phyloP scores from a whole-genome alignment of 64 coral and sea anemone genomes.

The Acropora yongei region DNA sequence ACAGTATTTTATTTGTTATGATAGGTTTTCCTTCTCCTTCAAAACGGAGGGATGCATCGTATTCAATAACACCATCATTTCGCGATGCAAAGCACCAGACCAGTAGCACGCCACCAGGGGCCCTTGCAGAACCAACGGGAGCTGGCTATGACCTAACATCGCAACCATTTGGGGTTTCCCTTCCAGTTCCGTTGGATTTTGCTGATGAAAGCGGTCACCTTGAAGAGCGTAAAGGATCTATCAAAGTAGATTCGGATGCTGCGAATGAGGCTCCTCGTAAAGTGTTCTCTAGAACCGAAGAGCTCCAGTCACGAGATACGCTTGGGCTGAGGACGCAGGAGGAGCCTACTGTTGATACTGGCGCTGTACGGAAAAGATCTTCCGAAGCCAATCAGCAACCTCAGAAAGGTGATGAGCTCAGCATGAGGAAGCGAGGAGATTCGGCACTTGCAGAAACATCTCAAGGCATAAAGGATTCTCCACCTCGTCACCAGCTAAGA shows the following conservation, averaged over 20 bases:
- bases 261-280: neutral
- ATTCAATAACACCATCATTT: neutral
- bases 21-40: neutral
- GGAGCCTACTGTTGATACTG: neutral
- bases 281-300: neutral
- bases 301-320: neutral
- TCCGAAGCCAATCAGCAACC: neutral
- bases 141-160: neutral
- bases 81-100: neutral
- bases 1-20: neutral
- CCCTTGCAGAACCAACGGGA: neutral
- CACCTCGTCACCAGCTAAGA: neutral
- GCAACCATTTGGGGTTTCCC: neutral
- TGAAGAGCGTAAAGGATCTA: neutral
- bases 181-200: neutral
- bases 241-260: neutral
- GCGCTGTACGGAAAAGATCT: neutral
- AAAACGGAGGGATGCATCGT: neutral
- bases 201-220: neutral
- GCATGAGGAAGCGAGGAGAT: neutral
- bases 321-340: neutral
- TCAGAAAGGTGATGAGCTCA: neutral
- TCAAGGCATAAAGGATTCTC: neutral
- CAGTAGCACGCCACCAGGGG: neutral
- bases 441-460: neutral